These are phyloP conservation scores for Idaea aversata DNA, from an alignment of 2,888 invertebrate species.

Conservation along the genomic window DNA sequence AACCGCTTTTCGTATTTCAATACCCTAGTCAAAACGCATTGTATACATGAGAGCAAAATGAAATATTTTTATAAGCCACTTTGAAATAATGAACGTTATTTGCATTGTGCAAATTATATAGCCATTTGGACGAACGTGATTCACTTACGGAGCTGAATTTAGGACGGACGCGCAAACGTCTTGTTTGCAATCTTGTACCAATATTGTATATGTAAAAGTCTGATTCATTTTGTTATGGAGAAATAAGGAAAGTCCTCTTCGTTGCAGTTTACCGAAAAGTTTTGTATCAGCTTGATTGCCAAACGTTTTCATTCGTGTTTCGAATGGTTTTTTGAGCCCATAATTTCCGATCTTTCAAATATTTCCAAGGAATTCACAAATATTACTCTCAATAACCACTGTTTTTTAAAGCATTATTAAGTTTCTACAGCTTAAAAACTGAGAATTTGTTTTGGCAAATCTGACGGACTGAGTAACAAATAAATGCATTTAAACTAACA, in stretches of 20 bases:
- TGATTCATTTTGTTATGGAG: background rate
- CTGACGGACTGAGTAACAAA: no score
- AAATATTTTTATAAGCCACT: slow-evolving; percentile 33
- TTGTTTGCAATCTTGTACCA: background rate
- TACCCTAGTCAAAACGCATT: no score
- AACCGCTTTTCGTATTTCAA: no score
- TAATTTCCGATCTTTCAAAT: no score
- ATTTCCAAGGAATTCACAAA: no score
- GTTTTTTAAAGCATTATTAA: no score
- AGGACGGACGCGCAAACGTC: slow-evolving; percentile 6
- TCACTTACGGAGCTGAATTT: slow-evolving; percentile 27
- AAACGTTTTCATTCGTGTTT: no score
- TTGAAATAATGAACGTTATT: slow-evolving; percentile 49
- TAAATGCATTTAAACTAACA: no score
- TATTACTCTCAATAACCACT: no score
- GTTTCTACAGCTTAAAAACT: no score
- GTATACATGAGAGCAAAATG: slow-evolving; percentile 38
- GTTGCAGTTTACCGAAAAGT: background rate
- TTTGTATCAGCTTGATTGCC: background rate
- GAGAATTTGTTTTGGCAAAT: no score
- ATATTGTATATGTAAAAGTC: background rate
- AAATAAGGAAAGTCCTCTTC: background rate
- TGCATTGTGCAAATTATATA: slow-evolving; percentile 55
- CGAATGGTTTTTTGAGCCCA: no score
- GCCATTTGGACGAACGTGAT: slow-evolving; percentile 40